Conservation (phyloP, 2,888 invertebrate genomes). For the Microctonus brassicae region DNA sequence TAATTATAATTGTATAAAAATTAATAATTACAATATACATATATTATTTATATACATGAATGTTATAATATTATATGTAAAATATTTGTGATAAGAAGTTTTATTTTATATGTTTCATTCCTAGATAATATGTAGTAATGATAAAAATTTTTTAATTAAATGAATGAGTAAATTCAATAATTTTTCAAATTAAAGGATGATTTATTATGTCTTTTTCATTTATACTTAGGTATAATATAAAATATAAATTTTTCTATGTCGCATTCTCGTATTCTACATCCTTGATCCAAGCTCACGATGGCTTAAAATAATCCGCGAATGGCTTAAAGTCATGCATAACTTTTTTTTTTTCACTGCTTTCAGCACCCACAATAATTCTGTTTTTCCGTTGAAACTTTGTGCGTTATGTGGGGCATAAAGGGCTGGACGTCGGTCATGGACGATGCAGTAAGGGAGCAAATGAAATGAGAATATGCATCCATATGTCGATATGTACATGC, state of each 20-base stretch:
- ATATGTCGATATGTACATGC: too few species aligned
- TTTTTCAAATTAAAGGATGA: background rate
- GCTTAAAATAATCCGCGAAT: constrained; percentile 29
- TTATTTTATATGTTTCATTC: too few species aligned
- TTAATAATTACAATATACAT: too few species aligned
- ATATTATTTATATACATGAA: too few species aligned
- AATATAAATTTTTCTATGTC: background rate
- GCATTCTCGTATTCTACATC: background rate
- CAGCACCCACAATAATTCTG: constrained; percentile 12
- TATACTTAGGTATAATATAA: background rate
- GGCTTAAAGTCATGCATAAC: constrained; percentile 11
- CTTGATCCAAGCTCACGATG: background rate
- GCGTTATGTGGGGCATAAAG: constrained; percentile 5
- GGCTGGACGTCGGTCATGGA: constrained; percentile 21
- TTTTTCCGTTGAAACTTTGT: background rate
- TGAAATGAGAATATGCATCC: background rate
- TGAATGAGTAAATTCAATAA: too few species aligned
- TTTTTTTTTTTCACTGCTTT: background rate
- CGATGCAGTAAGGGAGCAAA: background rate
- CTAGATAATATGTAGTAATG: too few species aligned
- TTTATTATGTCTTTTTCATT: background rate
- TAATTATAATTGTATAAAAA: too few species aligned
- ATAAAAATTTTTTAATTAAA: too few species aligned
- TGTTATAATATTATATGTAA: too few species aligned
- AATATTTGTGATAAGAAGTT: too few species aligned